Evolutionary conservation across 1,140 invertebrate species (phyloP).

Genomic region (Sogatella furcifera): DNA sequence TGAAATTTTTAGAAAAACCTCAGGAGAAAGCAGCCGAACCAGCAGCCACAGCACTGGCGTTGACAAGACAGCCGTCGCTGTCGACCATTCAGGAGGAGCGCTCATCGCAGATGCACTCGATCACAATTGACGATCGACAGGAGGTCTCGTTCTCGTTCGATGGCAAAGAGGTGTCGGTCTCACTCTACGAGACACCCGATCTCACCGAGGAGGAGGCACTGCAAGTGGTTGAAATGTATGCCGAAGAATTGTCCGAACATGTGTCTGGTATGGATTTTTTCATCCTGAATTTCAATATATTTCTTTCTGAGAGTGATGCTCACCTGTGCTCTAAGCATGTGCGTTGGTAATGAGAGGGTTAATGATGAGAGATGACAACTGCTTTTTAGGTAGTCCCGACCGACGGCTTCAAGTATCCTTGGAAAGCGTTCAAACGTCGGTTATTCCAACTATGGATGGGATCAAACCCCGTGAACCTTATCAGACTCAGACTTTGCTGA

Average conservation of each 20-base stretch:
- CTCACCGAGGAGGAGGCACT: constrained; percentile 82
- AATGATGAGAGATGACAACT: too few species aligned
- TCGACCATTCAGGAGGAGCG: constrained; percentile 85
- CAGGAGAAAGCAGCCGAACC: constrained; percentile 2
- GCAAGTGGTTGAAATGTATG: constrained; percentile 88
- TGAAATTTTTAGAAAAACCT: constrained; percentile 3
- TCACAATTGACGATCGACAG: constrained; percentile 61
- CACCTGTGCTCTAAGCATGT: too few species aligned
- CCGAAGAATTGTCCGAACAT: constrained; percentile 80
- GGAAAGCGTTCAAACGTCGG: too few species aligned
- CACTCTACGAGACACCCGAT: constrained; percentile 83
- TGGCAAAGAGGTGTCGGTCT: constrained; percentile 82
- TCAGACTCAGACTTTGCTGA: too few species aligned
- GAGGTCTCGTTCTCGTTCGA: constrained; percentile 82
- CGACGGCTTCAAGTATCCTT: too few species aligned
- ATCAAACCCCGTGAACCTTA: too few species aligned
- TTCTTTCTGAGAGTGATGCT: too few species aligned
- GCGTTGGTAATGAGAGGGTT: too few species aligned
- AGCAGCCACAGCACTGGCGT: constrained; percentile 9
- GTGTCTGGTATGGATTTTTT: constrained; percentile 48
- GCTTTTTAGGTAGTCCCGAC: too few species aligned
- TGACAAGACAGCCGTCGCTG: constrained; percentile 65
- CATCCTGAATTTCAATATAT: too few species aligned
- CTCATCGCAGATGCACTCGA: constrained; percentile 71
- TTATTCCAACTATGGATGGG: too few species aligned